Conservation (phyloP, 2,888 invertebrate genomes). For the Thelaira solivaga region DNA sequence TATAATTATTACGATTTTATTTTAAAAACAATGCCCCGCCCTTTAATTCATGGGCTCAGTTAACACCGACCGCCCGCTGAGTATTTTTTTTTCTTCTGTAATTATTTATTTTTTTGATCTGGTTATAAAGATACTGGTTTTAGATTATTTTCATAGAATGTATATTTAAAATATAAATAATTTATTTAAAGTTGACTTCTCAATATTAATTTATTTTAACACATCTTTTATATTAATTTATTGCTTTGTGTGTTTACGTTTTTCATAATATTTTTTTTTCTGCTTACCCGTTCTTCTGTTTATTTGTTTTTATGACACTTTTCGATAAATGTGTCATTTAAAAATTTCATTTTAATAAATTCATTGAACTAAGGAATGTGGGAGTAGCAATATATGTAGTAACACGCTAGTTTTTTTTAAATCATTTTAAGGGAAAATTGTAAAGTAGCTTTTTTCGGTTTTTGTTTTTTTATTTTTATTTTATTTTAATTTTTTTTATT, state of each 20-base stretch:
- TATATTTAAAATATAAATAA: slow-evolving; percentile 12
- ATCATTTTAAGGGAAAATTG: too few relatives aligned
- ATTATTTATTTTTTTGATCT: background rate
- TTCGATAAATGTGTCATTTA: slow-evolving; percentile 62
- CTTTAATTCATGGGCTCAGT: too few relatives aligned
- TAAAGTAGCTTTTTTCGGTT: background rate
- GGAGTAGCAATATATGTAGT: slow-evolving; percentile 59
- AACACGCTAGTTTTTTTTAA: background rate
- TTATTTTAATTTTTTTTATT: too few relatives aligned
- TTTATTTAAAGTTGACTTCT: slow-evolving; percentile 33
- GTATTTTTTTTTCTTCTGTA: background rate
- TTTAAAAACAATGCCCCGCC: too few relatives aligned
- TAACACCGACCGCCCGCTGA: too few relatives aligned
- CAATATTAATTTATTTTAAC: slow-evolving; percentile 50
- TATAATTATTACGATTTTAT: too few relatives aligned
- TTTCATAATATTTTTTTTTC: slow-evolving; percentile 14
- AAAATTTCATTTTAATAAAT: slow-evolving; percentile 61
- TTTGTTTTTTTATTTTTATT: too few relatives aligned
- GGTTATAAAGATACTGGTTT: background rate
- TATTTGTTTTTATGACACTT: slow-evolving; percentile 61
- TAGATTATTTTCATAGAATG: background rate
- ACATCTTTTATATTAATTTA: slow-evolving; percentile 39
- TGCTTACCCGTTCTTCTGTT: slow-evolving; percentile 15
- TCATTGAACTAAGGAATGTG: slow-evolving; percentile 59
- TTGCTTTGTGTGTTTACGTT: slow-evolving; percentile 5